Percentiles rank a stretch among this genome's conserved stretches.
These are phyloP conservation scores for Caenorhabditis elegans DNA, from an alignment of 1,140 invertebrate genomes.

Conservation along the genomic window WBcel235 BX284604.4:414001-414500, in stretches of 20 bases:
- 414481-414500: conserved; percentile 20
- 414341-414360: background rate
- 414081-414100: too few relatives aligned
- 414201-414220: background rate
- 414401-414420: background rate
- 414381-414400: too few relatives aligned
- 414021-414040: too few relatives aligned
- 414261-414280: conserved; percentile 3
- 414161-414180: too few relatives aligned
- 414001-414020: too few relatives aligned
- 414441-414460: background rate
- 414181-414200: too few relatives aligned
- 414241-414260: conserved; percentile 4
- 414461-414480: conserved; percentile 1
- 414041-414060: too few relatives aligned
- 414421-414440: background rate
- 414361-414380: too few relatives aligned
- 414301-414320: conserved; percentile 43
- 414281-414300: conserved; percentile 25
- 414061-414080: too few relatives aligned
- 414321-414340: background rate
- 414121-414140: too few relatives aligned
- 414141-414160: too few relatives aligned
- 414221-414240: background rate
- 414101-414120: too few relatives aligned